Evolutionary conservation across 2,797 vertebrate genomes (phyloP), one percentile per base, ranked within the genome.

Genomic region (Anguilla pacifica): DNA sequence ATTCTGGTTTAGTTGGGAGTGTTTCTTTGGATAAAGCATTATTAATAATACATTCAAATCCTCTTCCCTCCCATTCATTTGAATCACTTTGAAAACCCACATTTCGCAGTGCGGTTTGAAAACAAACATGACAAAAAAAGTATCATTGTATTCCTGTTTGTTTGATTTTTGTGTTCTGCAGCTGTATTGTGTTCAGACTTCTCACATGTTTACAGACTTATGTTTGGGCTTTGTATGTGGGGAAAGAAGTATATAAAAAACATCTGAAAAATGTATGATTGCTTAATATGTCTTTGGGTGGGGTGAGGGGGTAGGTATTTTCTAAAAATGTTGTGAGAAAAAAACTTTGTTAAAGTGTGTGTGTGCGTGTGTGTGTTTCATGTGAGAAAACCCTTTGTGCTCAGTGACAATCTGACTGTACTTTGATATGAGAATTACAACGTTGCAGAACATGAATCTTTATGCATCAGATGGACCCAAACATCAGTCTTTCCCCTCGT

Each of bases 121-220:
- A 87, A 17, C 46, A 88, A 86, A 72, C 35, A 35, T 61, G 49
- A 84, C 22, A 51, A 83, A 87, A 77, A 90, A 85, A 67, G 51
- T 6, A 0, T 77, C 13, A 59, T 59, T 19, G 59, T 57, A 72
- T 70, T 53, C 61, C 53, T 83, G 57, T 87, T 87, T 84, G 49
- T 86, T 88, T 55, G 15, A 57, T 91, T 92, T 93, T 91, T 85
- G 61, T 84, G 92, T 95, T 88, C 83, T 91, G 89, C 86, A 72
- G 74, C 82, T 93, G 90, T 91, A 86, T 92, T 87, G 79, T 91
- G 90, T 93, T 93, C 90, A 91, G 61, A 85, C 87, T 87, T 90
- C 91, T 92, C 86, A 92, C 91, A 95, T 95, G 95, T 96, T 96
- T 96, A 96, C 95, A 96, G 90, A 49, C 93, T 93, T 93, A 89